These are phyloP conservation scores for Plebejus anna DNA, from an alignment of 2,888 invertebrate genomes.

Conservation along the genomic window DNA sequence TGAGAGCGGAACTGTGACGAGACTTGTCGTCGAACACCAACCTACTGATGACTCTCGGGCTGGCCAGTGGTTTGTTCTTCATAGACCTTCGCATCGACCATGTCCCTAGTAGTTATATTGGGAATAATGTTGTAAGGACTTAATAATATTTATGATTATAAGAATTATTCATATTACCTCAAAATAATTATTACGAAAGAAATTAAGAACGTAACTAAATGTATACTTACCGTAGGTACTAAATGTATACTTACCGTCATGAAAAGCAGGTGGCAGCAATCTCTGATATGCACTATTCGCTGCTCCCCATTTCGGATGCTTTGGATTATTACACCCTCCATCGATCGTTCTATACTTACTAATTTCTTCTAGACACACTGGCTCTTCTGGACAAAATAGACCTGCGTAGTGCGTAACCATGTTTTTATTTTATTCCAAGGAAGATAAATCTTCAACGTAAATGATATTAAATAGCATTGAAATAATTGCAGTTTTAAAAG, in stretches of 20 bases:
- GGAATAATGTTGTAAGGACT: too few species aligned
- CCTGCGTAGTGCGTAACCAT: conserved; percentile 47
- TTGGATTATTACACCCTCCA: conserved; percentile 91
- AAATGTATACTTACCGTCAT: background rate
- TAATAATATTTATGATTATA: too few species aligned
- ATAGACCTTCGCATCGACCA: conserved; percentile 78
- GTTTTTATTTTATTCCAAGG: background rate
- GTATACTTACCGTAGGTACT: too few species aligned
- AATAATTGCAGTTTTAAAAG: background rate
- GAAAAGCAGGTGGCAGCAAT: conserved; percentile 80
- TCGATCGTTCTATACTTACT: conserved; percentile 85
- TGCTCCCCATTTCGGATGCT: conserved; percentile 85
- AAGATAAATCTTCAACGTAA: too few species aligned
- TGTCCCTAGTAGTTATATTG: conserved; percentile 47
- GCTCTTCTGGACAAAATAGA: conserved; percentile 60
- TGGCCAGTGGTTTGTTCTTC: conserved; percentile 75
- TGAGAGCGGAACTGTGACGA: conserved; percentile 81
- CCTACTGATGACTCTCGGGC: conserved; percentile 84
- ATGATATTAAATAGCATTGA: background rate
- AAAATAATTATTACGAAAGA: too few species aligned
- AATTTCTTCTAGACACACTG: conserved; percentile 60
- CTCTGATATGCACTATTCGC: conserved; percentile 82
- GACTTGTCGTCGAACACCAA: conserved; percentile 80
- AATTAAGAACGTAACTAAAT: too few species aligned
- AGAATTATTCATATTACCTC: too few species aligned